Evolutionary conservation across 2,888 invertebrate genomes (phyloP).

Genomic region (Sicus ferrugineus): DNA sequence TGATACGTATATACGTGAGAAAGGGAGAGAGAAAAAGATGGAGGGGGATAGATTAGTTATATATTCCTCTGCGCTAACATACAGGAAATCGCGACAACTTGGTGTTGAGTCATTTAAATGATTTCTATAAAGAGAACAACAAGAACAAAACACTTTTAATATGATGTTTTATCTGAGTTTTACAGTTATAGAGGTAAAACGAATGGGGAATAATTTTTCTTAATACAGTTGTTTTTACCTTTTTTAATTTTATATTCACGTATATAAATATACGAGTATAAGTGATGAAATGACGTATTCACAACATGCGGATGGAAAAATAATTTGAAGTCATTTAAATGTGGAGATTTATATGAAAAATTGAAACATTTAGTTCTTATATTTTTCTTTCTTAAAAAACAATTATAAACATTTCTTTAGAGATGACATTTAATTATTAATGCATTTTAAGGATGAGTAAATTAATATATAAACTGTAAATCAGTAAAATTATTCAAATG

Average conservation of each 20-base stretch:
- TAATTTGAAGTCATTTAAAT: not conserved
- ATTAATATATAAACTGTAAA: not conserved
- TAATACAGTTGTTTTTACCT: constrained; percentile 16
- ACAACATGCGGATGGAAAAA: not conserved
- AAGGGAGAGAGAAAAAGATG: not conserved
- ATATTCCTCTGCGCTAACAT: not conserved
- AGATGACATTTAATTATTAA: not conserved
- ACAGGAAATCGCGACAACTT: constrained; percentile 14
- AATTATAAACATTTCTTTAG: not conserved
- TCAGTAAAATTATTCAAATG: too few species aligned
- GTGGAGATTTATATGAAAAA: not conserved
- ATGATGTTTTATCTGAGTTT: constrained; percentile 4
- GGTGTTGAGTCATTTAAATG: constrained; percentile 25
- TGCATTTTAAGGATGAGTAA: not conserved
- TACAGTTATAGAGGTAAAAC: constrained; percentile 15
- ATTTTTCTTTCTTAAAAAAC: not conserved
- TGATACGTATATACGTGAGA: not conserved
- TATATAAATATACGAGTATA: not conserved
- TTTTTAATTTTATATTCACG: not conserved
- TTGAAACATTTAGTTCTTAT: not conserved
- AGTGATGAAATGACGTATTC: not conserved
- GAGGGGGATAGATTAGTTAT: not conserved
- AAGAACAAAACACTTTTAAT: not conserved
- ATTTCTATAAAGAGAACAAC: constrained; percentile 4
- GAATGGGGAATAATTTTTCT: constrained; percentile 1